Conservation (phyloP, 1,140 invertebrate species). For the Trinorchestia longiramus region DNA sequence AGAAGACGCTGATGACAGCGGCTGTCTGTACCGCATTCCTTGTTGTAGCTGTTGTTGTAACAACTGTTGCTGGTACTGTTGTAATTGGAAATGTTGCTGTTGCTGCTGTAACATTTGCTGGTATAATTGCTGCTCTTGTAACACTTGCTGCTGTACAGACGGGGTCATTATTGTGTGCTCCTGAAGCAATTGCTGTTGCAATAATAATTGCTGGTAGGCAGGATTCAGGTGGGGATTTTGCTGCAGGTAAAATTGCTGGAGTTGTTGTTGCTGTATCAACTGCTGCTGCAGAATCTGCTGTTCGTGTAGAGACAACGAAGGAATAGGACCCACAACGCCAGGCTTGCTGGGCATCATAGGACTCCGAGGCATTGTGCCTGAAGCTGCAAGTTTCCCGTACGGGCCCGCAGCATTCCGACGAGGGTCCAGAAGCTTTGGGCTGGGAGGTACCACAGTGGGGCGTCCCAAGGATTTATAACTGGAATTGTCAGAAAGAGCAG, state of each 20-base stretch:
- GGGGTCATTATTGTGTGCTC: constrained; percentile 43
- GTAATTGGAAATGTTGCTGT: constrained; percentile 29
- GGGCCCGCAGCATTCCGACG: background rate
- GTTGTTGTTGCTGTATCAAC: constrained; percentile 30
- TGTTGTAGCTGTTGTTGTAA: constrained; percentile 25
- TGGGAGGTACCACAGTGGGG: background rate
- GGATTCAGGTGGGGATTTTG: constrained; percentile 10
- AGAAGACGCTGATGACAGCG: background rate
- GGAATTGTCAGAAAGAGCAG: constrained; percentile 12
- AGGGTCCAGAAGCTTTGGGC: background rate
- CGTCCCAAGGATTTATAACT: constrained; percentile 28
- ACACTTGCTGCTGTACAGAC: constrained; percentile 12
- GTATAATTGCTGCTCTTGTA: constrained; percentile 42
- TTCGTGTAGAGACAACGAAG: background rate
- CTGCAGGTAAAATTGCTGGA: constrained; percentile 22
- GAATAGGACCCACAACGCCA: background rate
- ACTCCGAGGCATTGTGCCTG: background rate
- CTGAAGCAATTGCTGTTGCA: constrained; percentile 21
- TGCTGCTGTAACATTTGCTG: constrained; percentile 44
- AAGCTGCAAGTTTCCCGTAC: background rate
- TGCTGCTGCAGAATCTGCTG: constrained; percentile 38
- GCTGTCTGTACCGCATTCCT: constrained; percentile 38
- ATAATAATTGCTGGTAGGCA: constrained; percentile 3
- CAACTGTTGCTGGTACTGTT: constrained; percentile 20
- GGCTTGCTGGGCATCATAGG: background rate